A percentile compares a stretch with the other conserved stretches of the same genome.
phyloP scores from a whole-genome alignment of 2,888 invertebrate species.

The Drosophila hamatofila region DNA sequence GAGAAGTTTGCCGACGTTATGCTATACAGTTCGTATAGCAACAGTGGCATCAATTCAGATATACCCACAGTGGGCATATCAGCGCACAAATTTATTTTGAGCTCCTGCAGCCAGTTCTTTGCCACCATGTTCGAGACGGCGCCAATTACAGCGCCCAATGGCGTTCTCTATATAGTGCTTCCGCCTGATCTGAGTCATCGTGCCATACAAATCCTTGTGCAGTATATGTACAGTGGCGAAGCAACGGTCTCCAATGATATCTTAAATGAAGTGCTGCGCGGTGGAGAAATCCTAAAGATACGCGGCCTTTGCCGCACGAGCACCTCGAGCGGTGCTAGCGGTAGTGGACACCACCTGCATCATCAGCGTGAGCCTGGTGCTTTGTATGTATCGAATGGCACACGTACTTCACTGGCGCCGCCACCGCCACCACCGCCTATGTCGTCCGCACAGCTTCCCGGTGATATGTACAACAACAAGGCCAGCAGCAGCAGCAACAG shows the following conservation, averaged over 20 bases:
- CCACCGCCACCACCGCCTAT: conserved; percentile 46
- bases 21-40: conserved; percentile 88
- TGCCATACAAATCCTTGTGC: conserved; percentile 92
- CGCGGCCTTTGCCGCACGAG: conserved; percentile 91
- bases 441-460: conserved; percentile 60
- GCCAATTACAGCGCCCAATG: conserved; percentile 84
- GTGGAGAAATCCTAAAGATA: conserved; percentile 92
- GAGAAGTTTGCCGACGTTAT: conserved; percentile 94
- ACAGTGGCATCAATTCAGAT: conserved; percentile 83
- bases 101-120: conserved; percentile 90
- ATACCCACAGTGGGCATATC: conserved; percentile 90
- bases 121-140: conserved; percentile 85
- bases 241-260: conserved; percentile 95
- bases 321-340: conserved; percentile 36
- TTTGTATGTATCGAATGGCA: conserved; percentile 71
- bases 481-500: conserved; percentile 46
- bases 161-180: conserved; percentile 89
- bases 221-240: conserved; percentile 93
- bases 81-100: conserved; percentile 93
- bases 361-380: conserved; percentile 56
- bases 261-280: conserved; percentile 91
- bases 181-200: conserved; percentile 93
- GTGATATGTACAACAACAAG: conserved; percentile 63
- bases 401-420: conserved; percentile 59
- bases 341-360: conserved; percentile 54